Conservation (phyloP, 2,797 vertebrate species). For the Australoheros facetus region DNA sequence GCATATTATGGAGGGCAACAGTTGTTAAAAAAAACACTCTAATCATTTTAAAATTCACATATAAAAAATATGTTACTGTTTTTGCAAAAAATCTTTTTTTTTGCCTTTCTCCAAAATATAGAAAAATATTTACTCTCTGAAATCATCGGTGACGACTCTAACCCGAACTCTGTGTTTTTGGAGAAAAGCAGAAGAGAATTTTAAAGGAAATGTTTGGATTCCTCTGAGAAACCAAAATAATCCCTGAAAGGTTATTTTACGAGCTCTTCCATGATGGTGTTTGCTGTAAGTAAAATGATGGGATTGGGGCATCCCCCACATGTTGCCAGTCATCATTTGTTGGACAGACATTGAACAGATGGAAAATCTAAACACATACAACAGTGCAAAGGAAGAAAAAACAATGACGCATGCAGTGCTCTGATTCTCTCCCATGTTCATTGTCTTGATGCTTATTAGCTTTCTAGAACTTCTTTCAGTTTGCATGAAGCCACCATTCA, state of each 20-base stretch:
- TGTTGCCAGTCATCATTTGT: fast-evolving
- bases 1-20: too few species aligned
- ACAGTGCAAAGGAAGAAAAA: background rate
- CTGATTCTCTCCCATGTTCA: background rate
- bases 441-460: background rate
- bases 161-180: background rate
- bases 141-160: fast-evolving
- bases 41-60: background rate
- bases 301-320: background rate
- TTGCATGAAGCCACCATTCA: background rate
- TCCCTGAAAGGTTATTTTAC: background rate
- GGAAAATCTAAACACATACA: background rate
- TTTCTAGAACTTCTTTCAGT: background rate
- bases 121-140: background rate
- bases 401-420: background rate
- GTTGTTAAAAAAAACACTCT: too few species aligned
- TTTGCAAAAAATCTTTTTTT: background rate
- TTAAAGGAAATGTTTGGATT: too few species aligned
- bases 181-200: background rate
- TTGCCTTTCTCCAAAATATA: background rate
- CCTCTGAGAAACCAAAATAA: background rate
- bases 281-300: background rate
- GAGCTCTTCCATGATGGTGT: background rate
- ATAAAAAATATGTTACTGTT: fast-evolving
- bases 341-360: background rate